These are phyloP conservation scores for Capromys pilorides DNA, from an alignment of 2,797 vertebrate species.

Conservation along the genomic window DNA sequence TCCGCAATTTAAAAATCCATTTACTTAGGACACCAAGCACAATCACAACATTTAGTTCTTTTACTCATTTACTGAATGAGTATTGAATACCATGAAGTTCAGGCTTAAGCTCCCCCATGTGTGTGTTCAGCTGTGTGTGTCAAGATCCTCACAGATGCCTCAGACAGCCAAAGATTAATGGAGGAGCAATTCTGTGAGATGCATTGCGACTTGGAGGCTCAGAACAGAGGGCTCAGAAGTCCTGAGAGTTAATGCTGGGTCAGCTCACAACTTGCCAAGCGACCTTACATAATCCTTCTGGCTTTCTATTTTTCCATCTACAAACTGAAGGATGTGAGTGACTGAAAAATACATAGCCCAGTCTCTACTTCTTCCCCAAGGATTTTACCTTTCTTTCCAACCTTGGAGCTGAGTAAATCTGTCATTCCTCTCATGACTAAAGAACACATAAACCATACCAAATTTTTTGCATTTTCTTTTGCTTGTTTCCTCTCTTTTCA, in stretches of 20 bases:
- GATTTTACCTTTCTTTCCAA: slow-evolving; percentile 61
- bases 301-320: slow-evolving; percentile 62
- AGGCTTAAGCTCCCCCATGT: not conserved
- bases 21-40: not conserved
- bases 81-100: not conserved
- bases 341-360: slow-evolving; percentile 52
- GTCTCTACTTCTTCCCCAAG: slow-evolving; percentile 16
- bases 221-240: not conserved
- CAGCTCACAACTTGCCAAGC: slow-evolving; percentile 45
- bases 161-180: slow-evolving; percentile 43
- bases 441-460: slow-evolving; percentile 12
- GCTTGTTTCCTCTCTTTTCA: slow-evolving; percentile 45
- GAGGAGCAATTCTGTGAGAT: not conserved
- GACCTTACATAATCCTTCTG: slow-evolving; percentile 72
- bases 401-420: slow-evolving; percentile 26
- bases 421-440: not conserved
- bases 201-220: not conserved
- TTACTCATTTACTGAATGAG: not conserved
- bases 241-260: slow-evolving; percentile 44
- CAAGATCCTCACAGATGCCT: not conserved
- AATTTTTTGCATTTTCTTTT: slow-evolving; percentile 47
- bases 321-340: slow-evolving; percentile 63
- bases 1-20: not conserved
- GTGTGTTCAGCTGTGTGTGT: not conserved
- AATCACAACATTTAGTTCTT: not conserved